Evolutionary conservation across 23 tunicate species (phyloP).

Genomic region (Halocynthia roretzi): DNA sequence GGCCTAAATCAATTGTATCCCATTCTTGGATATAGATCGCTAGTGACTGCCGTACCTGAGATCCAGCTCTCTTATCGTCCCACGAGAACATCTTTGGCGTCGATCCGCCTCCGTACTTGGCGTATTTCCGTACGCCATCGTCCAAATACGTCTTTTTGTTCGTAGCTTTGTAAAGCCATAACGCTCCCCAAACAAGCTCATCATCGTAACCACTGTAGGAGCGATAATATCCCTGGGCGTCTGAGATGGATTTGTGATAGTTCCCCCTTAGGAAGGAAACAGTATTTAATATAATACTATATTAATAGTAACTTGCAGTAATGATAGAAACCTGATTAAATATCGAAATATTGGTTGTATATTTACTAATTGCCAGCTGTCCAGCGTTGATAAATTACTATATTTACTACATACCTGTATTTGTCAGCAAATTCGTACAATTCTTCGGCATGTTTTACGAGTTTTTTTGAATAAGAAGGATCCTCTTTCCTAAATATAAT

Average conservation of each 20-base stretch:
- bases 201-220: slow-evolving; percentile 92
- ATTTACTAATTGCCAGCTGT: background rate
- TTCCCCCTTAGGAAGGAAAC: slow-evolving; percentile 27
- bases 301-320: too few relatives aligned
- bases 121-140: slow-evolving; percentile 57
- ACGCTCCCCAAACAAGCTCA: slow-evolving; percentile 96
- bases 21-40: background rate
- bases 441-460: slow-evolving; percentile 81
- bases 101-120: slow-evolving; percentile 43
- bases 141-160: slow-evolving; percentile 39
- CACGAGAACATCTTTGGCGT: slow-evolving; percentile 80
- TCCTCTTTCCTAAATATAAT: slow-evolving; percentile 51
- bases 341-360: too few relatives aligned
- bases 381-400: background rate
- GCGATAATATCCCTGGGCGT: slow-evolving; percentile 52
- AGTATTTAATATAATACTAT: too few relatives aligned
- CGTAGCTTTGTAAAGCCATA: slow-evolving; percentile 90
- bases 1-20: background rate
- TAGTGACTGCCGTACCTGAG: slow-evolving; percentile 42
- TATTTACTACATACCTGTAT: slow-evolving; percentile 43
- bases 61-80: slow-evolving; percentile 96
- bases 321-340: too few relatives aligned
- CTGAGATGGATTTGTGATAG: slow-evolving; percentile 63
- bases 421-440: slow-evolving; percentile 92
- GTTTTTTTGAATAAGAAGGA: slow-evolving; percentile 60